phyloP scores from a whole-genome alignment of 1,140 invertebrate species.

The Linepithema humile region DNA sequence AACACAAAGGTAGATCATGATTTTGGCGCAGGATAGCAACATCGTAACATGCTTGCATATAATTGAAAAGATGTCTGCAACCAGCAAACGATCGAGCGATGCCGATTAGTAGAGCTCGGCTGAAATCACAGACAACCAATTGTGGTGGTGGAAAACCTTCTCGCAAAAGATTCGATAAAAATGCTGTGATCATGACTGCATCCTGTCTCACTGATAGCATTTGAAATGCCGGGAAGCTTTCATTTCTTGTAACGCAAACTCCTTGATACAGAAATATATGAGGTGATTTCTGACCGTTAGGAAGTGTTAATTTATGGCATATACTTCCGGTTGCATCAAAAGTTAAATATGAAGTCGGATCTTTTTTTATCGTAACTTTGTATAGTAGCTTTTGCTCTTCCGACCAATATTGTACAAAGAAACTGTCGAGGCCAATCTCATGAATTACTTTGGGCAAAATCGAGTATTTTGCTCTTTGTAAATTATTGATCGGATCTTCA shows the following conservation, averaged over 20 bases:
- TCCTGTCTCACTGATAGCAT: neutral
- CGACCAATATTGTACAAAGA: too few relatives aligned
- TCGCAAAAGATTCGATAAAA: neutral
- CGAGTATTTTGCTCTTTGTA: too few relatives aligned
- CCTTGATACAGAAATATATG: neutral
- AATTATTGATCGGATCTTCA: too few relatives aligned
- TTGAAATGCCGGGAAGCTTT: neutral
- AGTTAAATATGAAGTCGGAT: neutral
- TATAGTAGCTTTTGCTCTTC: too few relatives aligned
- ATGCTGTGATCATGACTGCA: neutral
- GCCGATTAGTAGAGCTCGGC: neutral
- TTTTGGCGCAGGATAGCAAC: neutral
- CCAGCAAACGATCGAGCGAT: neutral
- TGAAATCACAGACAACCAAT: conserved; percentile 2
- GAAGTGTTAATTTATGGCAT: neutral
- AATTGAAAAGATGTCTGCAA: neutral
- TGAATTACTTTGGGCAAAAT: too few relatives aligned
- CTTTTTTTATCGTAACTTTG: neutral
- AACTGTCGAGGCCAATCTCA: too few relatives aligned
- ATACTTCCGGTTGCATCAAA: neutral
- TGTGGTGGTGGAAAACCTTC: neutral
- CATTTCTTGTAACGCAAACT: neutral
- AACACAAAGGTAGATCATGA: neutral
- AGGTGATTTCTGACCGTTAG: neutral
- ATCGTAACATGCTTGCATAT: neutral